phyloP scores from a whole-genome alignment of 2,797 vertebrate genomes.

The Craterocephalus amniculus region DNA sequence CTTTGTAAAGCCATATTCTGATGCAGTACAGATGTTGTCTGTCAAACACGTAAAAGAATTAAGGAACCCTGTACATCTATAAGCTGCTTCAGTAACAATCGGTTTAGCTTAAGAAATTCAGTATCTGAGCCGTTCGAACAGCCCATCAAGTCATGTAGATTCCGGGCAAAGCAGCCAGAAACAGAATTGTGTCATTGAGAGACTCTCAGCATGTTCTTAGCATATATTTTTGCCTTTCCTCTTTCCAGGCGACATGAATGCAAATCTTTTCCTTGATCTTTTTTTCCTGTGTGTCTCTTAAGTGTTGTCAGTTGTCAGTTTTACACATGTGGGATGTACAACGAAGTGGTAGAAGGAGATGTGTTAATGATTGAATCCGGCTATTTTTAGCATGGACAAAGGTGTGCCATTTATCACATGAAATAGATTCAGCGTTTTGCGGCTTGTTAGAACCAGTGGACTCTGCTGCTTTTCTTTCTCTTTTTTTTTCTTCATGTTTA shows the following conservation, averaged over 20 bases:
- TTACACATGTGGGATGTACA: background rate
- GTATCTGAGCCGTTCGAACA: constrained; percentile 3
- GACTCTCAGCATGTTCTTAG: constrained; percentile 11
- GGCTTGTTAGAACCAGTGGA: background rate
- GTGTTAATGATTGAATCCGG: background rate
- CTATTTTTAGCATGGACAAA: constrained; percentile 7
- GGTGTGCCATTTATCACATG: background rate
- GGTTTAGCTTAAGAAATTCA: background rate
- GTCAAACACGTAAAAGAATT: constrained; percentile 9
- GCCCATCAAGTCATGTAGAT: background rate
- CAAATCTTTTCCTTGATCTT: constrained; percentile 4
- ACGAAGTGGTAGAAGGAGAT: background rate
- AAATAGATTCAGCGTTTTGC: background rate
- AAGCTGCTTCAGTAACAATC: constrained; percentile 10
- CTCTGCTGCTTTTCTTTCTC: no score
- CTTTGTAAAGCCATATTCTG: constrained; percentile 10
- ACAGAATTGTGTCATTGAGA: constrained; percentile 9
- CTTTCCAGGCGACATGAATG: background rate
- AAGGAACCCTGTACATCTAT: constrained; percentile 9
- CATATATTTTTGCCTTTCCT: constrained; percentile 9
- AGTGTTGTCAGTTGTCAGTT: background rate
- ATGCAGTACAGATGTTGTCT: constrained; percentile 17
- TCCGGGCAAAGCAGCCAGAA: no score
- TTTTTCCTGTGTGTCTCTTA: background rate
- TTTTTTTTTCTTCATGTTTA: background rate